Evolutionary conservation across 2,113 vertebrate species (phyloP), one percentile per base, ranked within the genome.

Genomic region (Plestiodon gilberti): DNA sequence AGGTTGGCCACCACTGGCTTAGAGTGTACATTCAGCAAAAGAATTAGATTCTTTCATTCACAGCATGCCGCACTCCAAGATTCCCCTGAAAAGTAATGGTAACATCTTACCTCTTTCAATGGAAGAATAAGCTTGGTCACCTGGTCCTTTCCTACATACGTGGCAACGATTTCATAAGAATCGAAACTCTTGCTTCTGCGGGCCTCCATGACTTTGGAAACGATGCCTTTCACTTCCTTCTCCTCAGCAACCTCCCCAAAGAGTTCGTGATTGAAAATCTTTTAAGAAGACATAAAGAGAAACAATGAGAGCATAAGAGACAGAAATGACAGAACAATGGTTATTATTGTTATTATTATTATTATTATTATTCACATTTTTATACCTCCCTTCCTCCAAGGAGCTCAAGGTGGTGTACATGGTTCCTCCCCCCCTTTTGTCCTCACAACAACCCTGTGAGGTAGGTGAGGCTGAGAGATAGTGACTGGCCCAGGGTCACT

Each of bases 191-290:
- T 99, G 96, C 97, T 99, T 96, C 98, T 98, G 40, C 98, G 97
- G 0, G 99, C 99, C 94, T 99, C 99, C 98, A 99, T 99, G 86
- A 98, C 95, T 94, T 99, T 99, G 86, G 98, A 99, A 64, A 98
- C 96, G 9, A 99, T 99, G 62, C 98, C 98, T 70, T 98, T 99
- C 67, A 99, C 98, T 78, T 98, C 98, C 83, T 99, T 99, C 92
- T 99, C 98, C 94, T 98, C 99, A 0, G 99, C 98, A 67, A 99
- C 30, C 0, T 96, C 91, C 3, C 99, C 99, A 75, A 99, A 99
- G 80, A 99, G 94, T 91, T 99, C 99, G 2, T 97, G 97, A 93
- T 99, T 98, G 93, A 99, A 99, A 92, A 99, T 97, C 99, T 99
- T 95, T 57, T 38, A 33, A 89, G 84, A 69, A 76, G 81, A 91